Evolutionary conservation across 1,140 invertebrate genomes (phyloP).

Genomic region (Maconellicoccus hirsutus): DNA sequence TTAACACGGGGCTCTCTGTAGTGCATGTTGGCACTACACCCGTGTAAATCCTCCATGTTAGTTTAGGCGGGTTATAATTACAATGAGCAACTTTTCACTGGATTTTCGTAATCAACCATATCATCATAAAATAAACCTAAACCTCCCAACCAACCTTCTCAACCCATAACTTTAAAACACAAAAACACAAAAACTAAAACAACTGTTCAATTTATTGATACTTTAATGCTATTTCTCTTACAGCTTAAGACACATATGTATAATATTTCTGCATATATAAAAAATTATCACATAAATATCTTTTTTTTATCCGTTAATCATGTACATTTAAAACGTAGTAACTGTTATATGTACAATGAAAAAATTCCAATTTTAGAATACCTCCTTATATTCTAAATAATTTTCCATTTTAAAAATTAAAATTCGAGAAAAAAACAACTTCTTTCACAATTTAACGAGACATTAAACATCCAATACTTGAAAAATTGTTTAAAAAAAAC

Average conservation of each 20-base stretch:
- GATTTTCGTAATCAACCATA: too few species aligned
- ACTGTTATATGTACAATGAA: conserved; percentile 19
- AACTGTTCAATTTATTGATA: conserved; percentile 18
- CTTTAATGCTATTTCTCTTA: conserved; percentile 19
- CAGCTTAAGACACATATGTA: conserved; percentile 20
- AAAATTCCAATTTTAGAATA: conserved; percentile 11
- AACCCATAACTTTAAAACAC: too few species aligned
- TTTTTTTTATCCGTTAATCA: conserved; percentile 19
- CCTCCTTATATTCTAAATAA: conserved; percentile 20
- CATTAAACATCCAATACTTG: background rate
- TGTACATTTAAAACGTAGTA: conserved; percentile 11
- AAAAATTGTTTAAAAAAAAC: background rate
- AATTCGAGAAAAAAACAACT: conserved; percentile 23
- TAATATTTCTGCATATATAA: conserved; percentile 17
- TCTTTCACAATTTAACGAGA: background rate
- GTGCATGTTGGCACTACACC: too few species aligned
- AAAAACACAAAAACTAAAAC: background rate
- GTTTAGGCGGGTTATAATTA: too few species aligned
- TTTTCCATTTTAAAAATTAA: conserved; percentile 23
- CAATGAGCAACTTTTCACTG: too few species aligned
- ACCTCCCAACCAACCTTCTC: too few species aligned
- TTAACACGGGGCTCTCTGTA: too few species aligned
- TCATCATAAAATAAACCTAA: too few species aligned
- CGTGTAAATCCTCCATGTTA: too few species aligned
- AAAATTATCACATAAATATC: conserved; percentile 21